A percentile compares a stretch with the other conserved stretches of the same genome.
These are phyloP conservation scores for Oedothorax gibbosus DNA, from an alignment of 1,140 invertebrate species.

Conservation along the genomic window DNA sequence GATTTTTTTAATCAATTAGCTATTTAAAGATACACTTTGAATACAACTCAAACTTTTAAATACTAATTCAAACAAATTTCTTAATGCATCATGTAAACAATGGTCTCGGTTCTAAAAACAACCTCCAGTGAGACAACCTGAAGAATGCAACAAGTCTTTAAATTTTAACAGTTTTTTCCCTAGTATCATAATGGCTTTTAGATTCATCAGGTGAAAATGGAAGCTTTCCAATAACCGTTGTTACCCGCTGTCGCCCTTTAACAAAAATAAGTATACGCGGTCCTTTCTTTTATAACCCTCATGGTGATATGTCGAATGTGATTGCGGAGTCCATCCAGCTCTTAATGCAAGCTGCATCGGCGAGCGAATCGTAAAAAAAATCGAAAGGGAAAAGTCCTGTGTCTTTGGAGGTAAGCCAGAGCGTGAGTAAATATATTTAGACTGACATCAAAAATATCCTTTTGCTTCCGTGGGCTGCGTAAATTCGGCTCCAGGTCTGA, in stretches of 20 bases:
- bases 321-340: constrained; percentile 19
- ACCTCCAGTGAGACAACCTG: too few species aligned
- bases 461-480: constrained; percentile 50
- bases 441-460: constrained; percentile 60
- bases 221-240: constrained; percentile 15
- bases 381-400: constrained; percentile 50
- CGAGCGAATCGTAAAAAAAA: constrained; percentile 31
- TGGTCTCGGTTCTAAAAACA: too few species aligned
- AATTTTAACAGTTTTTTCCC: background rate
- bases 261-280: too few species aligned
- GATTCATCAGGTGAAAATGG: constrained; percentile 21
- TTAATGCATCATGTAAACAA: too few species aligned
- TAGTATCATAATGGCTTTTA: constrained; percentile 4
- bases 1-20: too few species aligned
- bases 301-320: too few species aligned
- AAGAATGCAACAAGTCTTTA: too few species aligned
- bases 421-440: constrained; percentile 59
- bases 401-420: constrained; percentile 50
- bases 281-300: too few species aligned
- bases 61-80: too few species aligned
- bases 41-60: too few species aligned
- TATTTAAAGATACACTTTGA: too few species aligned
- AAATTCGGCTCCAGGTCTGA: constrained; percentile 43
- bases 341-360: constrained; percentile 16
- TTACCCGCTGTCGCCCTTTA: constrained; percentile 25